Conservation (phyloP, 2,797 vertebrate genomes). For the Eulemur rubriventer region DNA sequence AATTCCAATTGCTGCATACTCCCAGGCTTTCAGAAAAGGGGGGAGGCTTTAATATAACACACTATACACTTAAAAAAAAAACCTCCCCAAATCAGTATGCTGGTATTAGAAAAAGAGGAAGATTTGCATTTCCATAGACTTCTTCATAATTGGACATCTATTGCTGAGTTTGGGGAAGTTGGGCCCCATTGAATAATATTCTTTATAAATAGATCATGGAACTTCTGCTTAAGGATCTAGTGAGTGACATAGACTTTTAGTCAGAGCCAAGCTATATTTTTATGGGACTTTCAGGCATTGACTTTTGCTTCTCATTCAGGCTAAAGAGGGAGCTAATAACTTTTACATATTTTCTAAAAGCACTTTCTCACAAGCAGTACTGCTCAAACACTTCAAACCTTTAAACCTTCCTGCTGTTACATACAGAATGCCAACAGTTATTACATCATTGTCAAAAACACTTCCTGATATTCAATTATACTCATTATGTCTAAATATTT, state of each 20-base stretch:
- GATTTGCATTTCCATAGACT: neutral
- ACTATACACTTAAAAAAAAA: neutral
- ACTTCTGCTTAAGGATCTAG: neutral
- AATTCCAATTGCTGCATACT: neutral
- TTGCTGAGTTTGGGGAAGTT: neutral
- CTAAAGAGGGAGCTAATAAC: conserved; percentile 49
- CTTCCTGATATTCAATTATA: conserved; percentile 64
- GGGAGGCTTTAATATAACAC: neutral
- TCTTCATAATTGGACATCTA: neutral
- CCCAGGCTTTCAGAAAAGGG: neutral
- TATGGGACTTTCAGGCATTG: neutral
- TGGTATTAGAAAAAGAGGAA: neutral
- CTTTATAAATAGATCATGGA: neutral
- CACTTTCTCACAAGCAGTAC: conserved; percentile 36
- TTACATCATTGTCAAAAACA: conserved; percentile 40
- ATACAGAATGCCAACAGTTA: conserved; percentile 39
- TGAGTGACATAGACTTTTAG: neutral
- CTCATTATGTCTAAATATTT: conserved; percentile 60
- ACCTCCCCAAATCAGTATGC: neutral
- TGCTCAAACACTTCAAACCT: conserved; percentile 39
- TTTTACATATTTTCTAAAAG: conserved; percentile 51
- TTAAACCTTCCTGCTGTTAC: conserved; percentile 40
- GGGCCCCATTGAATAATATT: neutral
- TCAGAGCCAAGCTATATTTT: neutral
- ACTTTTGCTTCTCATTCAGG: conserved; percentile 11